Conservation (phyloP, 2,888 invertebrate genomes). For the Scaptomyza reducta region DNA sequence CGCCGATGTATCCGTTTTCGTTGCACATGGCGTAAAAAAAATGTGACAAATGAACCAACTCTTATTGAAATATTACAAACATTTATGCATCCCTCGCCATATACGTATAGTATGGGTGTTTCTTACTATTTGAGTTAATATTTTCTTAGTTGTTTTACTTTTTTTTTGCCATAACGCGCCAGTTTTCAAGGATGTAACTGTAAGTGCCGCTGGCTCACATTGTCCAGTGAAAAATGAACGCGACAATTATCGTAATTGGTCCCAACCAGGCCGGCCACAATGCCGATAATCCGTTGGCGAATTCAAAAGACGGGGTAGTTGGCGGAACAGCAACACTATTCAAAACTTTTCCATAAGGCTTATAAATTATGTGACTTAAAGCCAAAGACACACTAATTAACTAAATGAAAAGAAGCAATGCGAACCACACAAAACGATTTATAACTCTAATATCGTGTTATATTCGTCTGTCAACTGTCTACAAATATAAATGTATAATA, state of each 20-base stretch:
- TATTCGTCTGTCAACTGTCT: slow-evolving; percentile 51
- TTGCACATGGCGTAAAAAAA: slow-evolving; percentile 54
- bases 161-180: slow-evolving; percentile 36
- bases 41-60: slow-evolving; percentile 73
- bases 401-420: slow-evolving; percentile 52
- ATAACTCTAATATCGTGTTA: slow-evolving; percentile 47
- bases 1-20: slow-evolving; percentile 55
- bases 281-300: slow-evolving; percentile 9
- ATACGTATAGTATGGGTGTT: background rate
- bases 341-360: slow-evolving; percentile 23
- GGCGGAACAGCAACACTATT: slow-evolving; percentile 4
- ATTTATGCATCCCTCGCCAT: slow-evolving; percentile 18
- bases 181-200: slow-evolving; percentile 57
- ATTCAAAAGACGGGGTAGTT: background rate
- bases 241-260: slow-evolving; percentile 77
- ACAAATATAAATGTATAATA: background rate
- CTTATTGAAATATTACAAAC: slow-evolving; percentile 78
- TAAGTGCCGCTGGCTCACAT: slow-evolving; percentile 4
- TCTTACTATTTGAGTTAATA: slow-evolving; percentile 12
- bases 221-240: slow-evolving; percentile 76
- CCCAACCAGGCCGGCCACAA: slow-evolving; percentile 33
- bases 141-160: background rate
- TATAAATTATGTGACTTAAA: slow-evolving; percentile 56
- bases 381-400: slow-evolving; percentile 63
- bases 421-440: slow-evolving; percentile 41